Evolutionary conservation across 2,888 invertebrate genomes (phyloP).

Genomic region (Chrysolina americana): DNA sequence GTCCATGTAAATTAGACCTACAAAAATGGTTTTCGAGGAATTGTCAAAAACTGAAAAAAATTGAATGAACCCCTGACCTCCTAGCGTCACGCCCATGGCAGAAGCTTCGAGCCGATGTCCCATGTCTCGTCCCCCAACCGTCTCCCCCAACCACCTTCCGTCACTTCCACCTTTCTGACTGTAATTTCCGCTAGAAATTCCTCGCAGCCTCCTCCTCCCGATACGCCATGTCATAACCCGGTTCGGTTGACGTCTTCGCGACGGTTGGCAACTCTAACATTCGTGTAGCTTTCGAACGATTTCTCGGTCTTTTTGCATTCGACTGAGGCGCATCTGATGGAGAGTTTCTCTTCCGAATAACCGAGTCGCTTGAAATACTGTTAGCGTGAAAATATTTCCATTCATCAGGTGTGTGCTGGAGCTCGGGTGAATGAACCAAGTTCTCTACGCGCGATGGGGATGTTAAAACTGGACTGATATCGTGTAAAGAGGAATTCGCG

Average conservation of each 20-base stretch:
- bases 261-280: conserved; percentile 8
- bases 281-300: conserved; percentile 8
- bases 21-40: conserved; percentile 55
- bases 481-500: too few species aligned
- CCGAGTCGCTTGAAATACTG: not conserved
- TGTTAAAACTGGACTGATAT: not conserved
- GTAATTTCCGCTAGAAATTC: conserved; percentile 45
- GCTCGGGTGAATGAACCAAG: not conserved
- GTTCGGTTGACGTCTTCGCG: conserved; percentile 13
- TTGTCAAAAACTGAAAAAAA: conserved; percentile 44
- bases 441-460: not conserved
- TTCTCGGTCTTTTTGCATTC: conserved; percentile 9
- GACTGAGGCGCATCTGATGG: not conserved
- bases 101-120: conserved; percentile 52
- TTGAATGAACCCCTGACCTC: not conserved
- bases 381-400: not conserved
- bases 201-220: conserved; percentile 29
- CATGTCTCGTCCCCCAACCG: conserved; percentile 18
- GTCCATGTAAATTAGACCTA: conserved; percentile 1
- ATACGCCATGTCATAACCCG: conserved; percentile 8
- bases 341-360: conserved; percentile 1
- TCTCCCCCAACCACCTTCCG: conserved; percentile 19
- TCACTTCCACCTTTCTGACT: conserved; percentile 46
- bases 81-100: conserved; percentile 36
- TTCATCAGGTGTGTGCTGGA: conserved; percentile 3